Evolutionary conservation across 2,113 vertebrate species (phyloP).

Genomic region (Pyxicephalus adspersus): DNA sequence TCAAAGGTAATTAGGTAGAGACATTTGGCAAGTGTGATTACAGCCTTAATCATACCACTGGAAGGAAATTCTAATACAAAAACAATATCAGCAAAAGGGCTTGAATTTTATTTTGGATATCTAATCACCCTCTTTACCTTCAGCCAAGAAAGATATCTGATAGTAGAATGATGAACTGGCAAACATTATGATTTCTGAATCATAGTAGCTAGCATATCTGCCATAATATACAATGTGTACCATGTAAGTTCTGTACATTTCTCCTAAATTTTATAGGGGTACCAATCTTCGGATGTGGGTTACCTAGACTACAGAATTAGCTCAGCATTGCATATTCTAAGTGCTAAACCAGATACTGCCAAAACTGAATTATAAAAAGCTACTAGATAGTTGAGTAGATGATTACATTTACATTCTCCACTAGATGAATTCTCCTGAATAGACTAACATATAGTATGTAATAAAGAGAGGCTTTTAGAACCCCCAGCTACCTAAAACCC

Average conservation of each 20-base stretch:
- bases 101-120: slow-evolving; percentile 15
- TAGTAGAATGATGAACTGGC: slow-evolving; percentile 5
- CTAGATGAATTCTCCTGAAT: too few relatives aligned
- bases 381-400: too few relatives aligned
- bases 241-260: background rate
- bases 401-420: too few relatives aligned
- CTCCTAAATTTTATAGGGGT: background rate
- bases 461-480: too few relatives aligned
- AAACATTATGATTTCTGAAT: slow-evolving; percentile 26
- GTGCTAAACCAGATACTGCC: background rate
- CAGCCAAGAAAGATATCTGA: slow-evolving; percentile 22
- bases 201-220: slow-evolving; percentile 22
- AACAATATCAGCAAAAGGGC: slow-evolving; percentile 1
- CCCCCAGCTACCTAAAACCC: too few relatives aligned
- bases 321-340: background rate
- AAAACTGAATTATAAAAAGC: background rate
- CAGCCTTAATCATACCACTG: slow-evolving; percentile 35
- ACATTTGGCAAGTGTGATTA: slow-evolving; percentile 13
- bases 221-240: slow-evolving; percentile 1
- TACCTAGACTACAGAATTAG: background rate
- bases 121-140: slow-evolving; percentile 15
- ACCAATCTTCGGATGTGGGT: background rate
- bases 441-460: too few relatives aligned
- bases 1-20: slow-evolving; percentile 23
- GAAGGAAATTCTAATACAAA: slow-evolving; percentile 21